Conservation (phyloP, 1,140 invertebrate genomes). For the Drosophila punjabiensis region DNA sequence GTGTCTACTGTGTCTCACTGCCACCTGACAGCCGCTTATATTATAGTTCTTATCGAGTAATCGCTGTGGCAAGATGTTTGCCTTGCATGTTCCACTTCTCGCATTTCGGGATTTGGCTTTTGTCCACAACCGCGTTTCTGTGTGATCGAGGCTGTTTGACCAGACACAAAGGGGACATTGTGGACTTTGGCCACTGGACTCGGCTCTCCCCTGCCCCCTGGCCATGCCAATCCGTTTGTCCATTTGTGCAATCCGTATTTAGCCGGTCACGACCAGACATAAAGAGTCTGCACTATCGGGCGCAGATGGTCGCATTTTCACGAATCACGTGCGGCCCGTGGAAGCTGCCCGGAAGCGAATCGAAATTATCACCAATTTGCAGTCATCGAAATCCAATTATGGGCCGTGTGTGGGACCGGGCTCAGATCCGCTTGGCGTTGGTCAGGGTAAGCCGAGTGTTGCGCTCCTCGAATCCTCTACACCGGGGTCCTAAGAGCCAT, state of each 20-base stretch:
- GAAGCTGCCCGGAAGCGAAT: conserved; percentile 68
- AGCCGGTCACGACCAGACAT: conserved; percentile 71
- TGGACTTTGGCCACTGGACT: conserved; percentile 22
- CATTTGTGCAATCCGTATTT: conserved; percentile 54
- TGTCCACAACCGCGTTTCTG: conserved; percentile 12
- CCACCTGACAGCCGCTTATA: background rate
- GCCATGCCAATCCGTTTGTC: conserved; percentile 28
- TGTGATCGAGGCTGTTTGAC: conserved; percentile 28
- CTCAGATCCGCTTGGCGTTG: conserved; percentile 17
- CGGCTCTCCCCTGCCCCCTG: background rate
- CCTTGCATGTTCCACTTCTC: conserved; percentile 5
- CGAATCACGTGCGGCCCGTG: conserved; percentile 69
- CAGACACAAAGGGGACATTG: conserved; percentile 41
- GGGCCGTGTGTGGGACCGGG: conserved; percentile 50
- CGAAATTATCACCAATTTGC: conserved; percentile 85
- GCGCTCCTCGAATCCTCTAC: conserved; percentile 33
- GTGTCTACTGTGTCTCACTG: background rate
- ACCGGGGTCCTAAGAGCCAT: conserved; percentile 48
- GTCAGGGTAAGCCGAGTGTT: conserved; percentile 9
- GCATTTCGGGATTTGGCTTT: background rate
- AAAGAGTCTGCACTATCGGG: conserved; percentile 38
- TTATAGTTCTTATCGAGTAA: conserved; percentile 14
- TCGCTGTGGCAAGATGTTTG: conserved; percentile 14
- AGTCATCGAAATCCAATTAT: conserved; percentile 85
- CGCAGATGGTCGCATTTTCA: conserved; percentile 73